Evolutionary conservation across 2,888 invertebrate species (phyloP), one percentile per base, ranked within the genome.

Genomic region (Drosophila peninsularis): DNA sequence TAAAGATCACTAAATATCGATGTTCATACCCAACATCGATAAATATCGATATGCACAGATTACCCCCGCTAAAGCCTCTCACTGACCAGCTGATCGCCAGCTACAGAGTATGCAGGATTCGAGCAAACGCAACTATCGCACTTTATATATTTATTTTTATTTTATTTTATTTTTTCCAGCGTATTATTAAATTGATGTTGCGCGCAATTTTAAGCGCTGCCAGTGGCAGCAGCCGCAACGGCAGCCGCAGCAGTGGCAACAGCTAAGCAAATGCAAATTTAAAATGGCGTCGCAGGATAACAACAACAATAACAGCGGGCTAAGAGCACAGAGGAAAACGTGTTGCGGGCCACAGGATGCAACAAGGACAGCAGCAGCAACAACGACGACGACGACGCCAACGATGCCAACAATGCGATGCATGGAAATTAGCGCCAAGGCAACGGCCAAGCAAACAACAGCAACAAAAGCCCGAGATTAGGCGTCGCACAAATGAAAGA

Each of bases 151-250:
- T n/a, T 30, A 27, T n/a, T 9, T 45, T n/a, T 49, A 41, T 54
- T n/a, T 45, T 39, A 13, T n/a, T 10, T 19, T 19, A 32, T 34
- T 41, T 37, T 41, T 67, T 32, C 6, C 5, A n/a, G n/a, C 6
- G 9, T 75, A 57, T 71, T 77, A 86, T 88, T 71, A 80, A 83
- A 89, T 83, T 86, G 78, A 83, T 83, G 83, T 86, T 80, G 87
- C 65, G 69, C 57, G 76, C 88, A 86, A 72, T 75, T 70, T 87
- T 39, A 67, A 78, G 64, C 64, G 53, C 61, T 41, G 70, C 70
- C 85, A 75, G 61, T 9, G 49, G 67, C 77, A 67, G 62, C 42
- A 41, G 41, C 54, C 30, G 41, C 54, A 54, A 39, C 85, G 67
- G 57, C n/a, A 50, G 77, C 77, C 63, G 60, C 54, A 32, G 54